Evolutionary conservation across 2,888 invertebrate genomes (phyloP).

Genomic region (Hypomecis atomaria): DNA sequence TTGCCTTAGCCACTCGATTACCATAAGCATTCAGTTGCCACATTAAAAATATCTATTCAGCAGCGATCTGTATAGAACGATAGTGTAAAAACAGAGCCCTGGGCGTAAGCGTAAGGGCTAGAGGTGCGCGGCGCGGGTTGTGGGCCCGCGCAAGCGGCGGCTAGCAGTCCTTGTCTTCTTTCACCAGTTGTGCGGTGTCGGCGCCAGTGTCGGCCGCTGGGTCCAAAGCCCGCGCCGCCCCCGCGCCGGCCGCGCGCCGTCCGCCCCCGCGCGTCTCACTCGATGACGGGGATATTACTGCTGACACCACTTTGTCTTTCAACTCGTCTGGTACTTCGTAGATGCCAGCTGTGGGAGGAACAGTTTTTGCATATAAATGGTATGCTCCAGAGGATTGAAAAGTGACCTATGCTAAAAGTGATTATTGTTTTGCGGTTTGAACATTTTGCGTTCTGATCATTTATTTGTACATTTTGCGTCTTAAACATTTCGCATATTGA

Average conservation of each 20-base stretch:
- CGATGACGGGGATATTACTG: slow-evolving; percentile 92
- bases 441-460: too few species aligned
- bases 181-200: slow-evolving; percentile 95
- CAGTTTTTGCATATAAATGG: too few species aligned
- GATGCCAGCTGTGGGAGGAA: slow-evolving; percentile 82
- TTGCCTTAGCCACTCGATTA: background rate
- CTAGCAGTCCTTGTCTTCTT: slow-evolving; percentile 90
- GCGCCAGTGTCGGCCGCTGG: slow-evolving; percentile 95
- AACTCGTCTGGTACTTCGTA: slow-evolving; percentile 93
- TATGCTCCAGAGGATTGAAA: too few species aligned
- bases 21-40: background rate
- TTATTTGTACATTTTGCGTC: too few species aligned
- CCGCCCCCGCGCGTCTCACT: slow-evolving; percentile 92
- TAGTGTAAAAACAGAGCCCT: slow-evolving; percentile 13
- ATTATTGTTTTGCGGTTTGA: too few species aligned
- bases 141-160: slow-evolving; percentile 33
- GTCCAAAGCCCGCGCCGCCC: slow-evolving; percentile 91
- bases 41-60: slow-evolving; percentile 4
- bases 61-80: slow-evolving; percentile 17
- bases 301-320: slow-evolving; percentile 88
- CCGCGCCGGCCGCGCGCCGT: slow-evolving; percentile 73
- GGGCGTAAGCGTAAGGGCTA: slow-evolving; percentile 24
- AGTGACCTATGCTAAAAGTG: too few species aligned
- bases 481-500: too few species aligned
- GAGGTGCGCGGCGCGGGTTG: slow-evolving; percentile 19